Conservation (phyloP, 1,140 invertebrate genomes). For the Drosophila serrata region DNA sequence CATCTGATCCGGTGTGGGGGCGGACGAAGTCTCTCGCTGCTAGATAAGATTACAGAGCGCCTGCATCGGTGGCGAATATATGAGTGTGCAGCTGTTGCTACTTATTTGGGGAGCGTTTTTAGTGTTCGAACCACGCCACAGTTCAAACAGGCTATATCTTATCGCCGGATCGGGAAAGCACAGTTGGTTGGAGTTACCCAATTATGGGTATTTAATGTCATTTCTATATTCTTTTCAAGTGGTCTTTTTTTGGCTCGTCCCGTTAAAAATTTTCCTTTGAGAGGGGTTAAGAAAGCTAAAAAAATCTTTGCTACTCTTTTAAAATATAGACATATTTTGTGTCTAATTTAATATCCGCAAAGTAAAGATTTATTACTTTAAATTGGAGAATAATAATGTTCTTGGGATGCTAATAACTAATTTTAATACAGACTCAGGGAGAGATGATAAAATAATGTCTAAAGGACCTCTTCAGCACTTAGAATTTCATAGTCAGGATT, state of each 20-base stretch:
- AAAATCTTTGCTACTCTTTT: not conserved
- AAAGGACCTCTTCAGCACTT: not conserved
- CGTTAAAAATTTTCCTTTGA: too few species aligned
- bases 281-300: not conserved
- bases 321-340: not conserved
- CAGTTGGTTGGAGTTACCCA: slow-evolving; percentile 47
- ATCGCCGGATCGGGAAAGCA: slow-evolving; percentile 49
- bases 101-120: slow-evolving; percentile 41
- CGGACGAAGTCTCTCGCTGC: slow-evolving; percentile 31
- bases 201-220: slow-evolving; percentile 2
- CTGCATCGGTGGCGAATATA: slow-evolving; percentile 20
- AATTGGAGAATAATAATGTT: not conserved
- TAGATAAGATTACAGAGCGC: slow-evolving; percentile 27
- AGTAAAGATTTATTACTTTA: not conserved
- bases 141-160: slow-evolving; percentile 60
- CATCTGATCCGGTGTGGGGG: slow-evolving; percentile 11
- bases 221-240: not conserved
- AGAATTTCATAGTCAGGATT: not conserved
- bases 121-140: slow-evolving; percentile 56
- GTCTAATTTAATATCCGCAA: not conserved
- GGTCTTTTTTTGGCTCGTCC: not conserved
- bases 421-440: too few species aligned
- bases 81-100: slow-evolving; percentile 49
- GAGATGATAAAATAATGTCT: not conserved
- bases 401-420: not conserved